Conservation (phyloP, 2,888 invertebrate genomes). For the Digitonthophagus gazella region DNA sequence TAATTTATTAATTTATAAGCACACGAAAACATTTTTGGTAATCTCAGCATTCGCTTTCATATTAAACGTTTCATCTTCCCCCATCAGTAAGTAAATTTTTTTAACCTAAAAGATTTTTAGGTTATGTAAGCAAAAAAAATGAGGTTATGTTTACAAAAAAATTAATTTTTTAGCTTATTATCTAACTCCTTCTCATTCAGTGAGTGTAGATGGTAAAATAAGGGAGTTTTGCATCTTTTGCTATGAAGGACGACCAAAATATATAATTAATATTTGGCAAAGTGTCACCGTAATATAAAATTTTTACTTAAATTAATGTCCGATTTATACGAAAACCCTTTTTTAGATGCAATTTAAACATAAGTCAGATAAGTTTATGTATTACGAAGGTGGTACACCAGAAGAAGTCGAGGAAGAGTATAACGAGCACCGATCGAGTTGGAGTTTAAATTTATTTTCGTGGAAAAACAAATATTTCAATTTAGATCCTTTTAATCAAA, state of each 20-base stretch:
- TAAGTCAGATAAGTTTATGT: slow-evolving; percentile 65
- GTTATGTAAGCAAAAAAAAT: no score
- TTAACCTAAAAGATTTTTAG: no score
- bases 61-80: no score
- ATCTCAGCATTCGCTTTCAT: no score
- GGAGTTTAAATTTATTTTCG: slow-evolving; percentile 67
- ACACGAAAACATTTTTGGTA: no score
- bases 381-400: slow-evolving; percentile 67
- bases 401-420: slow-evolving; percentile 66
- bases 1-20: no score
- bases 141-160: no score
- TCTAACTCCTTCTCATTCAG: no score
- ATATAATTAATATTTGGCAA: slow-evolving; percentile 68
- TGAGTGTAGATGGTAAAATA: no score
- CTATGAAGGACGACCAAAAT: slow-evolving; percentile 65
- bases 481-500: slow-evolving; percentile 67
- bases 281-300: slow-evolving; percentile 62
- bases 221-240: slow-evolving; percentile 63
- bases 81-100: no score
- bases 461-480: slow-evolving; percentile 61
- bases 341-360: slow-evolving; percentile 58
- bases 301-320: slow-evolving; percentile 8
- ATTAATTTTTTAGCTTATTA: no score
- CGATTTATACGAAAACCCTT: not conserved
- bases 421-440: slow-evolving; percentile 65